Conservation (phyloP, 2,113 vertebrate genomes). For the Argyrosomus japonicus region DNA sequence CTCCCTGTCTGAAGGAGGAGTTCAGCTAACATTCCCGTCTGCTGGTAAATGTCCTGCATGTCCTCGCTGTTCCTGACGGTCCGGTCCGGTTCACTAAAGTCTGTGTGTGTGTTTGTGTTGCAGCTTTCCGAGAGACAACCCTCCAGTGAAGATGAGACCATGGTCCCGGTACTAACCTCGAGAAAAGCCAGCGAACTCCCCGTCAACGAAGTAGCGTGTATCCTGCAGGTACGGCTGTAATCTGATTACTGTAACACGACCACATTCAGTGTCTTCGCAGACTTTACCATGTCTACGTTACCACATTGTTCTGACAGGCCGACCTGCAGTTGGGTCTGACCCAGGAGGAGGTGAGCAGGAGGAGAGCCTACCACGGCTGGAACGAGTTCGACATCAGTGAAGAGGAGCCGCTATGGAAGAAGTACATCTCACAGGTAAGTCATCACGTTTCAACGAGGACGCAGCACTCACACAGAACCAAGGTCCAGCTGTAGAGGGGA, state of each 20-base stretch:
- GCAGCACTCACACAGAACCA: too few relatives aligned
- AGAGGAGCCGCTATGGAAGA: constrained; percentile 97
- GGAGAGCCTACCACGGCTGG: constrained; percentile 96
- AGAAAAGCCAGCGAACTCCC: constrained; percentile 97
- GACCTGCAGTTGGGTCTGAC: constrained; percentile 94
- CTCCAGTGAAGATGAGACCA: constrained; percentile 96
- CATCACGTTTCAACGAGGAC: neutral
- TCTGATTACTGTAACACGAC: too few relatives aligned
- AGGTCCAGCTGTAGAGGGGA: too few relatives aligned
- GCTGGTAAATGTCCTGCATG: neutral
- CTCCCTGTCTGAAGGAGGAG: neutral
- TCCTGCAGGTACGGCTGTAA: constrained; percentile 88
- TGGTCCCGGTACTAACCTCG: constrained; percentile 97
- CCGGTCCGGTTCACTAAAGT: rapidly evolving
- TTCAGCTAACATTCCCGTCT: neutral
- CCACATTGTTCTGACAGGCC: constrained; percentile 81
- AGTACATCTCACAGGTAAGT: constrained; percentile 93
- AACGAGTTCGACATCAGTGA: constrained; percentile 99
- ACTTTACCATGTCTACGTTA: too few relatives aligned
- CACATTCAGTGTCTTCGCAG: neutral
- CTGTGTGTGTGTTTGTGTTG: constrained; percentile 32
- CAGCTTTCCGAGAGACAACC: constrained; percentile 86
- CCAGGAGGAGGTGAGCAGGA: constrained; percentile 90
- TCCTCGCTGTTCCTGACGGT: too few relatives aligned
- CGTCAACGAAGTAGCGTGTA: constrained; percentile 92